Evolutionary conservation across 2,888 invertebrate species (phyloP).

Genomic region (Drosophila rellima): DNA sequence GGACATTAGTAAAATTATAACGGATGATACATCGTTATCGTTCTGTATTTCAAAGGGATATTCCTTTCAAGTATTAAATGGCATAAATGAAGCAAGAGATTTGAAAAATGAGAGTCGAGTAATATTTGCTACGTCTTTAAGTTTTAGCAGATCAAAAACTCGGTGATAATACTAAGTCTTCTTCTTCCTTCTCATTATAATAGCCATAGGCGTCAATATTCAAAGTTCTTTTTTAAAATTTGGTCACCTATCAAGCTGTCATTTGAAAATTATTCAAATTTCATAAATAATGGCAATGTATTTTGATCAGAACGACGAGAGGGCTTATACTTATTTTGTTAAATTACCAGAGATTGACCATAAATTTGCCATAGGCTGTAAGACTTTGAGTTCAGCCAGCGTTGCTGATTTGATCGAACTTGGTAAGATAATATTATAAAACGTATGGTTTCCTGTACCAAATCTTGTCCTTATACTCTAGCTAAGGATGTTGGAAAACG

Average conservation of each 20-base stretch:
- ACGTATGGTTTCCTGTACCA: not conserved
- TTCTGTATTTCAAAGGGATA: conserved; percentile 36
- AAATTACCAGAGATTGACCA: conserved; percentile 26
- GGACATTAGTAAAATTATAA: conserved; percentile 26
- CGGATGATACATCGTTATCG: conserved; percentile 25
- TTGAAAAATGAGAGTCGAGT: not conserved
- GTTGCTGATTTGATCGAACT: conserved; percentile 21
- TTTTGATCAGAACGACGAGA: conserved; percentile 12
- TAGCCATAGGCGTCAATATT: not conserved
- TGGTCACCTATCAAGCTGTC: not conserved
- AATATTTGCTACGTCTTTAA: not conserved
- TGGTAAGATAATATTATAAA: conserved; percentile 8
- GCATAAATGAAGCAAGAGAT: not conserved
- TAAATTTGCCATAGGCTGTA: conserved; percentile 35
- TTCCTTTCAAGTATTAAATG: conserved; percentile 24
- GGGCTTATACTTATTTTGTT: conserved; percentile 28
- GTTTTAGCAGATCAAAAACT: not conserved
- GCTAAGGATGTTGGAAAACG: conserved; percentile 23
- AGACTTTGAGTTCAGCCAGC: conserved; percentile 5
- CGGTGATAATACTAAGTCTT: not conserved
- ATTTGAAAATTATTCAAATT: not conserved
- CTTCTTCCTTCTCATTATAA: not conserved
- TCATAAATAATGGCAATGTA: conserved; percentile 10
- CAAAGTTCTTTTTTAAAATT: not conserved
- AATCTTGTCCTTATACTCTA: not conserved